These are phyloP conservation scores for Megathymus violae DNA, from an alignment of 1,140 invertebrate genomes.

Conservation along the genomic window DNA sequence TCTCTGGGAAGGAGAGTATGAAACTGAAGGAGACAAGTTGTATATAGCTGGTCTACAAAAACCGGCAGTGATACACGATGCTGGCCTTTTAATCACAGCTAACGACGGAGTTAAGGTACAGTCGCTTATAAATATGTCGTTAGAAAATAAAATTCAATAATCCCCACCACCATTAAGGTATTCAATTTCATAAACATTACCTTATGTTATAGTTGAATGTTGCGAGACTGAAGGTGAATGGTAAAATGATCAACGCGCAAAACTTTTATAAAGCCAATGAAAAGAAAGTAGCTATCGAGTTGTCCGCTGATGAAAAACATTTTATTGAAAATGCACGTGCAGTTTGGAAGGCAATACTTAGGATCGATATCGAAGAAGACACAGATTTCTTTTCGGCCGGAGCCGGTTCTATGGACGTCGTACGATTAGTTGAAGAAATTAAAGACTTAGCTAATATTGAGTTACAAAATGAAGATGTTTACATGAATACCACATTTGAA, in stretches of 20 bases:
- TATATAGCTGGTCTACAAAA: conserved; percentile 85
- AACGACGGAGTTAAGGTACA: conserved; percentile 89
- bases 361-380: conserved; percentile 88
- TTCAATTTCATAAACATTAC: conserved; percentile 1
- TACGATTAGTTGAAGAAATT: conserved; percentile 95
- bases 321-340: conserved; percentile 85
- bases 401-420: conserved; percentile 98
- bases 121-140: too few relatives aligned
- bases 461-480: conserved; percentile 95
- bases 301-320: conserved; percentile 91
- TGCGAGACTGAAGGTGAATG: conserved; percentile 88
- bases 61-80: conserved; percentile 89
- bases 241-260: conserved; percentile 92
- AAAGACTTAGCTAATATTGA: conserved; percentile 91
- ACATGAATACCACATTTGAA: conserved; percentile 95
- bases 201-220: conserved; percentile 85
- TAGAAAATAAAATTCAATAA: too few relatives aligned
- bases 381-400: conserved; percentile 97
- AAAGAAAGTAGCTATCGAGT: conserved; percentile 85
- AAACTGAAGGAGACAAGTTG: conserved; percentile 85
- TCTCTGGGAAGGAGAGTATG: conserved; percentile 87
- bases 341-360: conserved; percentile 95
- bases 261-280: conserved; percentile 90
- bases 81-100: conserved; percentile 92
- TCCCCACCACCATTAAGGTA: too few relatives aligned